Evolutionary conservation across 2,797 vertebrate genomes (phyloP), one percentile per base, ranked within the genome.

Genomic region (Varecia variegata): DNA sequence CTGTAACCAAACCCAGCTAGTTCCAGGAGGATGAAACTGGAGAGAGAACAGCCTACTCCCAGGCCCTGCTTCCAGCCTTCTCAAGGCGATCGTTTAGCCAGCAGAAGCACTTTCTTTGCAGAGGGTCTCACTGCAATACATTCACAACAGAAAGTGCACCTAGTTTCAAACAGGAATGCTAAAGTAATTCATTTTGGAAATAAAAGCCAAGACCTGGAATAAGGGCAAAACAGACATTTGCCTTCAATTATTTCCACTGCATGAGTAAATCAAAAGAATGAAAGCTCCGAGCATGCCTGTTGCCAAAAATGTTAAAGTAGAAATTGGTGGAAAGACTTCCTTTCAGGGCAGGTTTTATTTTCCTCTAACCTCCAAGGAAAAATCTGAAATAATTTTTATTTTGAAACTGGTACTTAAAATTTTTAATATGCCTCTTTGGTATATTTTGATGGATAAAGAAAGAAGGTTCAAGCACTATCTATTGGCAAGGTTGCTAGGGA

Each of bases 401-500:
- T 1, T 2, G 71, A 98, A 97, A 85, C 30, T 58, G 88, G 47
- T 82, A 97, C 87, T 98, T 96, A 54, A 1, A 97, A 95, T 52
- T 95, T 97, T 97, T 97, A 96, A 94, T 95, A 97, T 80, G 93
- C n/a, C 84, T 97, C 93, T 95, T 80, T 81, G 94, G 85, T 25
- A 56, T 56, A 38, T 93, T 98, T 97, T 97, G 90, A 96, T 32
- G 96, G 97, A 94, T 87, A 97, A 88, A 96, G 95, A 95, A 95
- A 92, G 65, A 96, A 97, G 88, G 83, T 96, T 89, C 65, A 95
- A 97, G 96, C 25, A 80, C 94, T 94, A 88, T 96, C 92, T 98
- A n/a, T 96, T 92, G 97, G 91, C 73, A 84, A 30, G 54, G 98
- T 98, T 98, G 97, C 98, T 98, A 98, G 98, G 98, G 98, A 98